phyloP scores from a whole-genome alignment of 2,888 invertebrate genomes.

The Arctia plantaginis region DNA sequence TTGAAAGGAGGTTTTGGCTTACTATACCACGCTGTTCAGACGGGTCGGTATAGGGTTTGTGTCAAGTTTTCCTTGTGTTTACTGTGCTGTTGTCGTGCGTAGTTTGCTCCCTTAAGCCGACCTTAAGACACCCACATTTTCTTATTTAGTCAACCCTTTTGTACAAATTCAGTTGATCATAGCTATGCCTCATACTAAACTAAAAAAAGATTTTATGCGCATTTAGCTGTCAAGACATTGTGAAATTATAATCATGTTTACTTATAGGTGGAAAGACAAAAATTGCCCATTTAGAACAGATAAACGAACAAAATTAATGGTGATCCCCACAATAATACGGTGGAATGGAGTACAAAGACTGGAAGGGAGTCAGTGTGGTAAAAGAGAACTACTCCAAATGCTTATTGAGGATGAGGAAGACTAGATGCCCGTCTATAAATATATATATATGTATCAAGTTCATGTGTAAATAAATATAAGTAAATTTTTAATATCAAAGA shows the following conservation, averaged over 20 bases:
- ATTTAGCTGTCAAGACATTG: not conserved
- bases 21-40: no score
- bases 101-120: no score
- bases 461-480: slow-evolving; percentile 22
- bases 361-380: slow-evolving; percentile 92
- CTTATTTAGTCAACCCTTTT: no score
- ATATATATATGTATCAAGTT: not conserved
- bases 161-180: no score
- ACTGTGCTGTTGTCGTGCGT: no score
- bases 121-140: no score
- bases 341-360: slow-evolving; percentile 93
- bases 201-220: no score
- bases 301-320: slow-evolving; percentile 89
- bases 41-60: no score
- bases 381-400: slow-evolving; percentile 92
- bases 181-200: no score
- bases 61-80: no score
- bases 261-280: slow-evolving; percentile 93
- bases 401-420: slow-evolving; percentile 90
- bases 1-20: no score
- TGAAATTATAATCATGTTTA: slow-evolving; percentile 28
- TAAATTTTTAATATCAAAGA: not conserved
- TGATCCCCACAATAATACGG: slow-evolving; percentile 92
- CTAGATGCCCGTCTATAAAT: slow-evolving; percentile 15
- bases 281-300: slow-evolving; percentile 94